Conservation (phyloP, 2,797 vertebrate genomes). For the Pterois miles region DNA sequence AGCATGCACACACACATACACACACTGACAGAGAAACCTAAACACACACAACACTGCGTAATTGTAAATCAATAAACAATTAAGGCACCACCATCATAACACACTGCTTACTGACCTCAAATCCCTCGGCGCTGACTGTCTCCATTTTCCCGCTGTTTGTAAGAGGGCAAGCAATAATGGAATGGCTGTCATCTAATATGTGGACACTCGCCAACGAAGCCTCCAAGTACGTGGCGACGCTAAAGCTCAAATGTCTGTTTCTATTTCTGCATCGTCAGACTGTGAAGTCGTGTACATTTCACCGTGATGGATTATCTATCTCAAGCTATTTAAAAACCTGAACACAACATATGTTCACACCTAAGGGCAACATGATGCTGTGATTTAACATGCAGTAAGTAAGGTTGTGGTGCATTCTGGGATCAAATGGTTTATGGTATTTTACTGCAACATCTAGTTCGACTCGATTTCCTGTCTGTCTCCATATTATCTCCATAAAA, state of each 20-base stretch:
- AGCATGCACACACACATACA: background rate
- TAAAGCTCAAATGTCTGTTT: background rate
- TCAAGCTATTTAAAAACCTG: background rate
- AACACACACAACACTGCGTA: constrained; percentile 58
- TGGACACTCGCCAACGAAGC: constrained; percentile 26
- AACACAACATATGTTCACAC: background rate
- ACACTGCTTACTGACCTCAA: constrained; percentile 67
- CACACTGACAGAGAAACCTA: constrained; percentile 33
- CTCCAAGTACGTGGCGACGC: background rate
- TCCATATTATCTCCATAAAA: background rate
- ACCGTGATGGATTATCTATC: background rate
- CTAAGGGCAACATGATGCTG: background rate
- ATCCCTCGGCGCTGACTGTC: constrained; percentile 53
- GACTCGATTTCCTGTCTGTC: background rate
- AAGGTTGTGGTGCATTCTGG: background rate
- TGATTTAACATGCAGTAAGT: background rate
- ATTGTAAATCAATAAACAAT: constrained; percentile 81
- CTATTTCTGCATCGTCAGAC: background rate
- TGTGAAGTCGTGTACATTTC: constrained; percentile 5
- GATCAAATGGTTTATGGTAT: background rate
- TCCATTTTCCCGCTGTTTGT: constrained; percentile 57
- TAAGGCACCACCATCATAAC: constrained; percentile 66
- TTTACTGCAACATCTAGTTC: background rate
- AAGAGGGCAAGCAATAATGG: constrained; percentile 40
- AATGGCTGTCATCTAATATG: constrained; percentile 10